Evolutionary conservation across 2,888 invertebrate species (phyloP), one percentile per base, ranked within the genome.

Genomic region (Papilio protenor): DNA sequence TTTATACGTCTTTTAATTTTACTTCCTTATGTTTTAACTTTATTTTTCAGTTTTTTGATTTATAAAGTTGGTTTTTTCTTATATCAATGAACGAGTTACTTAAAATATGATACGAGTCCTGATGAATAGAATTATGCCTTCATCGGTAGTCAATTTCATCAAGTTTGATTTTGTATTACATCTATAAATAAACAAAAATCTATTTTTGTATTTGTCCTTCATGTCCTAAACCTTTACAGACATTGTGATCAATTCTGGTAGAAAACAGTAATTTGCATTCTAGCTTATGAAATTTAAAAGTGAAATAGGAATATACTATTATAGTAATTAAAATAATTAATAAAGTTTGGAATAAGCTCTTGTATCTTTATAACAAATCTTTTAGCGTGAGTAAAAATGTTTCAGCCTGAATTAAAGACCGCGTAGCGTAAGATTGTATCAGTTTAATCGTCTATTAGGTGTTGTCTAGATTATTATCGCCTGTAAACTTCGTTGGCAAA

Each of bases 381-480:
- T 45, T 21, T 45, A 21, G 66, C 66, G 45, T 66, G 18, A 45
- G 66, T 69, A 69, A 69, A 69, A 40, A 69, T 69, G 66, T 69
- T 69, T 69, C 45, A 21, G 45, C 5, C 21, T 45, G 21, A 45
- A 45, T 69, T 69, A 69, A 45, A 69, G 45, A 33, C n/a, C 66
- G 2, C 66, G 45, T 69, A 66, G 64, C 8, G 11, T 69, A 69
- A 69, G 66, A 69, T 69, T 69, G 45, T 69, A 69, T 69, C 66
- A 69, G 14, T 69, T 69, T 69, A 69, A 69, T 21, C 45, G 66
- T 45, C 66, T 69, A 69, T 69, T 69, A 69, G 66, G 45, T 69
- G 40, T 66, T 66, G 66, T 69, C 66, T 69, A 69, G 66, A 69
- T 69, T 69, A 21, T 69, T 45, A 69, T 69, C 66, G 45, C 2